Conservation (phyloP, 2,888 invertebrate species). For the Serrognathus titanus region DNA sequence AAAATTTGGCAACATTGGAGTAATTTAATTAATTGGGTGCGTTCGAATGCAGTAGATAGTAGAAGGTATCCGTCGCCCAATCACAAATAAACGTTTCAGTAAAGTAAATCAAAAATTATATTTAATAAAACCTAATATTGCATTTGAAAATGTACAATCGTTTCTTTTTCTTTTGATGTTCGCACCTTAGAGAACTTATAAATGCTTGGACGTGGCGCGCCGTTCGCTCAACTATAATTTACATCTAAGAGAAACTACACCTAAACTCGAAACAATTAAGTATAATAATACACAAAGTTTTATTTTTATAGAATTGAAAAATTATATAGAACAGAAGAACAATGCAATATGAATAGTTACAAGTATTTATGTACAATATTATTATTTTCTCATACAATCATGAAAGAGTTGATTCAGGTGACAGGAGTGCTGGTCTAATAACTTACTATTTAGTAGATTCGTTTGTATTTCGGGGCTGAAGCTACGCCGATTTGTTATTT, state of each 20-base stretch:
- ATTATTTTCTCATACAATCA: conserved; percentile 45
- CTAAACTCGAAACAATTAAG: conserved; percentile 3
- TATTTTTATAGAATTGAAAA: conserved; percentile 52
- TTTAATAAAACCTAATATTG: conserved; percentile 3
- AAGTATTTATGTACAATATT: conserved; percentile 53
- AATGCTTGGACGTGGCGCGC: neutral
- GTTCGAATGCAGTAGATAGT: too few species aligned
- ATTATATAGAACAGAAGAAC: conserved; percentile 51
- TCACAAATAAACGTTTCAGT: neutral
- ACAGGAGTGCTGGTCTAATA: conserved; percentile 44
- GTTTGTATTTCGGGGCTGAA: neutral
- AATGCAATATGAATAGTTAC: conserved; percentile 56
- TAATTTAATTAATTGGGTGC: too few species aligned
- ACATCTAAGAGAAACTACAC: neutral
- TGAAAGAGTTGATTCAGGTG: conserved; percentile 46
- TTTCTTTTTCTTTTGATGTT: neutral
- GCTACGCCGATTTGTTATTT: neutral
- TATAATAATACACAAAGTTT: conserved; percentile 55
- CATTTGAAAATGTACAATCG: conserved; percentile 1
- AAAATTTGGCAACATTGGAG: too few species aligned
- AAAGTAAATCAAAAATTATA: neutral
- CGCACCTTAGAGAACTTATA: neutral
- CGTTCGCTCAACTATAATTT: too few species aligned
- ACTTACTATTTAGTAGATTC: conserved; percentile 23
- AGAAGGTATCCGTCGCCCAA: too few species aligned